These are phyloP conservation scores for Montipora capricornis DNA, from an alignment of 64 coral and sea anemone genomes.

Conservation along the genomic window DNA sequence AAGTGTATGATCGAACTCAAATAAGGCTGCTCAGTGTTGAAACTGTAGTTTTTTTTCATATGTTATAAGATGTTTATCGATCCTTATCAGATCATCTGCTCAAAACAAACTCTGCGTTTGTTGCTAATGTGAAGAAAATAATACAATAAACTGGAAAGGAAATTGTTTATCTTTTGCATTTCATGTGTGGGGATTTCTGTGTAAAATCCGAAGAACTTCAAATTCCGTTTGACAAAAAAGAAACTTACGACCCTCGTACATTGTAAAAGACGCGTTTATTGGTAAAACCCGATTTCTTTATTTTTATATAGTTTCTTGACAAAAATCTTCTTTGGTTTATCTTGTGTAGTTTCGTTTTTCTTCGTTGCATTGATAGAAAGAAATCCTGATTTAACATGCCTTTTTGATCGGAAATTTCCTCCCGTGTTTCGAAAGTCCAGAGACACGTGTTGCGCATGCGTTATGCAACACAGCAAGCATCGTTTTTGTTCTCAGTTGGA, in stretches of 20 bases:
- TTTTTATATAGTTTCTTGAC: no score
- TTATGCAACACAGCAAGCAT: background rate
- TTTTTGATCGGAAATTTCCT: no score
- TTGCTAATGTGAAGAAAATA: slow-evolving; percentile 28
- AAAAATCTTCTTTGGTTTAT: no score
- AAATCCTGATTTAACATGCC: no score
- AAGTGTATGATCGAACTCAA: background rate
- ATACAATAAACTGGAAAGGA: background rate
- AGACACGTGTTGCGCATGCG: slow-evolving; percentile 4
- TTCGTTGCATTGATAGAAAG: no score
- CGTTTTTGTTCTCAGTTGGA: background rate
- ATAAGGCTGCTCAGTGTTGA: background rate
- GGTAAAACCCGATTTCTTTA: no score
- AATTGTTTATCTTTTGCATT: background rate
- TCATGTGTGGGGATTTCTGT: background rate
- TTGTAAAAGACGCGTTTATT: no score
- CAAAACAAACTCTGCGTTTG: background rate
- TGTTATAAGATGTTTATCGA: slow-evolving; percentile 19
- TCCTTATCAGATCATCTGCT: slow-evolving; percentile 15
- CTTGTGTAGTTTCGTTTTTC: background rate
- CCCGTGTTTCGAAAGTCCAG: no score
- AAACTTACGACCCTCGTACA: no score
- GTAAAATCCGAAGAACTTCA: background rate
- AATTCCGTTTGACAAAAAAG: background rate
- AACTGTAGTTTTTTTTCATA: slow-evolving; percentile 19